phyloP scores from a whole-genome alignment of 2,888 invertebrate species.

The Drosophila diplacantha region DNA sequence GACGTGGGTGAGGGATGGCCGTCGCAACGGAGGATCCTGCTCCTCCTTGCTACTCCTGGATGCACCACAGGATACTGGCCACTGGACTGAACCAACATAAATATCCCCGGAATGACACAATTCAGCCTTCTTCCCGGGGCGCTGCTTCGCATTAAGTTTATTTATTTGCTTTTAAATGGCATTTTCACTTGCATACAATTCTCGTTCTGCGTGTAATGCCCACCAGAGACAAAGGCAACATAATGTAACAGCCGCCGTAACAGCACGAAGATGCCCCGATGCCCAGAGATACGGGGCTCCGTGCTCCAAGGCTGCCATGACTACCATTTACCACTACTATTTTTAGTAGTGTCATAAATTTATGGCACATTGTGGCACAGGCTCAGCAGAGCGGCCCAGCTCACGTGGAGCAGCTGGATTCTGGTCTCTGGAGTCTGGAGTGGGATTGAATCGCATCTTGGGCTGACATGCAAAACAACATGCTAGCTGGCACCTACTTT shows the following conservation, averaged over 20 bases:
- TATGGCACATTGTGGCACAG: constrained; percentile 64
- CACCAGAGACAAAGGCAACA: constrained; percentile 71
- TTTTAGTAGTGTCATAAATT: constrained; percentile 73
- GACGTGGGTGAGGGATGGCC: constrained; percentile 23
- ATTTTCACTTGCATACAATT: constrained; percentile 70
- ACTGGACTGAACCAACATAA: constrained; percentile 15
- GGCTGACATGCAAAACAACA: constrained; percentile 53
- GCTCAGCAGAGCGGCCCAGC: constrained; percentile 11
- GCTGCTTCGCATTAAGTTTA: constrained; percentile 64
- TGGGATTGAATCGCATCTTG: constrained; percentile 11
- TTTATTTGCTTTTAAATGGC: constrained; percentile 70
- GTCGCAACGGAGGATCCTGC: neutral
- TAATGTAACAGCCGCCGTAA: constrained; percentile 59
- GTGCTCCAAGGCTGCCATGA: constrained; percentile 33
- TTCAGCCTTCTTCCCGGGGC: constrained; percentile 20
- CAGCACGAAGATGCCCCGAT: constrained; percentile 34
- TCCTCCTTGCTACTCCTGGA: constrained; percentile 1
- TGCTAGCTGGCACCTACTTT: constrained; percentile 66
- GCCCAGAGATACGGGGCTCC: constrained; percentile 4
- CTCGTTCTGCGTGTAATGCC: constrained; percentile 65
- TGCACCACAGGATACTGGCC: constrained; percentile 27
- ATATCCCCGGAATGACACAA: constrained; percentile 31
- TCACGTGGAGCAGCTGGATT: constrained; percentile 29
- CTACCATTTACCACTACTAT: constrained; percentile 67
- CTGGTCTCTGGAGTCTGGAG: neutral